Base-by-base conservation (phyloP, 2,113 vertebrate species). In the Pseudopipra pipra region DNA sequence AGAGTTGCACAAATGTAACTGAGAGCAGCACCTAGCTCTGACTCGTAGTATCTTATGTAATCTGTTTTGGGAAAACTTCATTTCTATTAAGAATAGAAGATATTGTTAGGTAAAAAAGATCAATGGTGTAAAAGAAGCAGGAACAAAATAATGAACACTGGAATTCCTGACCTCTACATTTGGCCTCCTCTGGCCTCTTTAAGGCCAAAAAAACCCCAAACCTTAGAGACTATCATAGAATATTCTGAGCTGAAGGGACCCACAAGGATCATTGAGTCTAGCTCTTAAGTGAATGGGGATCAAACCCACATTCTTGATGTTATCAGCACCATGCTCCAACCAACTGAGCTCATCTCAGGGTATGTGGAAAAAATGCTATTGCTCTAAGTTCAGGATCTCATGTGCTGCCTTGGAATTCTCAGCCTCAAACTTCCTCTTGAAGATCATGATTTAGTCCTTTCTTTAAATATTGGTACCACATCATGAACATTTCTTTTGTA, bases 371-470 rank as follows among this genome's bases (percentile, higher is more conserved):
- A 74, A 84, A 52, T 43, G 8, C 4, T 31, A 30, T 39, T 3
- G 0, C 14, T 49, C 49, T 28, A 68, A 76, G 7, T 0, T 5
- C 19, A 59, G 6, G 11, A 4, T 77, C 9, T 55, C 3, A 20
- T 9, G 7, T 55, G 18, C 55, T 73, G 14, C 22, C 7, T 68
- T 51, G 33, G 33, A 77, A 82, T 61, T 85, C 44, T 12, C 6
- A 85, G 13, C 5, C 47, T 33, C 35, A 61, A 37, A 66, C 7
- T 46, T 90, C 30, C 24, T 65, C 33, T 23, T 8, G 35, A 65
- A 76, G 18, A 14, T 43, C 14, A 22, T 33, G 6, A 33, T 75
- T 80, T 80, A 35, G 24, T n/a, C 43, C 7, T 39, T 44, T 66
- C 18, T 59, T 67, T 61, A 61, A 68, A 30, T 61, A 54, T 41